phyloP scores from a whole-genome alignment of 2,888 invertebrate species.

The Microplitis manilae region DNA sequence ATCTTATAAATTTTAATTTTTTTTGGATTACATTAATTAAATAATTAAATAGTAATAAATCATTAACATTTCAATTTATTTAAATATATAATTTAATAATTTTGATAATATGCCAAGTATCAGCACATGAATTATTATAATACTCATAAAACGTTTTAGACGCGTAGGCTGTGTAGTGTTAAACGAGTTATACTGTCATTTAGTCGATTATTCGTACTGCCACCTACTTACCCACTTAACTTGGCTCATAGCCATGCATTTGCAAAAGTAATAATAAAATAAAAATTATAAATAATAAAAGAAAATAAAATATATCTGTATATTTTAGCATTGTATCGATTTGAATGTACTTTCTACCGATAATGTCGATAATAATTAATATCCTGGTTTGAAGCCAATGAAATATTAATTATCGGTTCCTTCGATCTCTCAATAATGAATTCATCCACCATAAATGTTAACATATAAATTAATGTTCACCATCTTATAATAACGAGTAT shows the following conservation, averaged over 20 bases:
- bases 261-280: background rate
- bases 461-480: background rate
- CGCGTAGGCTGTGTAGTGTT: constrained; percentile 26
- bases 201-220: constrained; percentile 42
- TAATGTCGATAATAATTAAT: constrained; percentile 50
- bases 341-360: constrained; percentile 45
- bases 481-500: background rate
- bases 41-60: background rate
- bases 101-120: background rate
- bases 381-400: constrained; percentile 36
- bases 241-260: constrained; percentile 26
- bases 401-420: constrained; percentile 16
- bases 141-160: background rate
- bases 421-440: background rate
- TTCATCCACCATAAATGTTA: constrained; percentile 22
- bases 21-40: background rate
- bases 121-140: background rate
- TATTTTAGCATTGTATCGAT: constrained; percentile 34
- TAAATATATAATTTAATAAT: background rate
- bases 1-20: background rate
- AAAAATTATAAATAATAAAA: background rate
- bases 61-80: background rate
- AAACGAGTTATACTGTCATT: constrained; percentile 7
- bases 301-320: constrained; percentile 21
- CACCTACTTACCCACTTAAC: constrained; percentile 51